Percentiles rank a stretch among this genome's conserved stretches.
phyloP scores from a whole-genome alignment of 2,888 invertebrate species.

The Lochmaea crataegi region DNA sequence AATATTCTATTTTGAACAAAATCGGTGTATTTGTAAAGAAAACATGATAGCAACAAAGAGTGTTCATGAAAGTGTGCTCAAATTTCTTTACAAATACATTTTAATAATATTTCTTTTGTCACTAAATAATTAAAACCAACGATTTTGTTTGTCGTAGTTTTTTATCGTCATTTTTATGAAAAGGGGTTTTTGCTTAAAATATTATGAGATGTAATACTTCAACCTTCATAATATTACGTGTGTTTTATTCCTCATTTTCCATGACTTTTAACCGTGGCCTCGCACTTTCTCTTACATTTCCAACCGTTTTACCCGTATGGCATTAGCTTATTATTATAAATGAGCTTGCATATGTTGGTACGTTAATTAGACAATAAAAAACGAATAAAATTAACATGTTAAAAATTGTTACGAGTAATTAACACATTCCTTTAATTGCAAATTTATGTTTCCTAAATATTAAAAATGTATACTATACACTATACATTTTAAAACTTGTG shows the following conservation, averaged over 20 bases:
- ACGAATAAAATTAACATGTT: not conserved
- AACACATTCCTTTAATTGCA: not conserved
- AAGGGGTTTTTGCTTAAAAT: not conserved
- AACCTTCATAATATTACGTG: not conserved
- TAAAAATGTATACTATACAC: not conserved
- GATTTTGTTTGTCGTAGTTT: too few species aligned
- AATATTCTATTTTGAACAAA: too few species aligned
- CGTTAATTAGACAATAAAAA: not conserved
- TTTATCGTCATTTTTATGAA: too few species aligned
- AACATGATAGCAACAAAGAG: too few species aligned
- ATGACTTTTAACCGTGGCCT: not conserved
- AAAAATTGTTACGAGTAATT: not conserved
- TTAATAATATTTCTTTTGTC: too few species aligned
- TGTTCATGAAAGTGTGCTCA: too few species aligned
- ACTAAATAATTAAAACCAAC: too few species aligned
- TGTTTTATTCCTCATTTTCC: not conserved
- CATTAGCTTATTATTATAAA: not conserved
- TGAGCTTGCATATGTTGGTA: not conserved
- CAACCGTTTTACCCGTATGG: not conserved
- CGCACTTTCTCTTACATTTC: not conserved
- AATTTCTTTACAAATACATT: too few species aligned
- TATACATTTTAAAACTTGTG: not conserved
- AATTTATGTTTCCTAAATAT: constrained; percentile 3
- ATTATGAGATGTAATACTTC: not conserved
- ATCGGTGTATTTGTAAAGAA: too few species aligned